phyloP scores from a whole-genome alignment of 1,140 invertebrate species.

The Leucophenga varia region DNA sequence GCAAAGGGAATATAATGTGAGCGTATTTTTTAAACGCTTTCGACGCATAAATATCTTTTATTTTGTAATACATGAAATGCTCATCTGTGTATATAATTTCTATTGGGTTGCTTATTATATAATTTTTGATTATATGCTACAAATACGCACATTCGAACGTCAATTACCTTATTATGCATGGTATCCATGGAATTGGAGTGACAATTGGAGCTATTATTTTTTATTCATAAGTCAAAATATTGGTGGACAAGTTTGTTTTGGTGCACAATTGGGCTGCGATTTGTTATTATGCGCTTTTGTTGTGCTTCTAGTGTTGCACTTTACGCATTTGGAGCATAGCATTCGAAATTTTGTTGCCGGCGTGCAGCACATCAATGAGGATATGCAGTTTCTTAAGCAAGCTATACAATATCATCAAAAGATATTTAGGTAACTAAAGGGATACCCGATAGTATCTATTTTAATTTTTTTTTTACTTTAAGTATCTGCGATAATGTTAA shows the following conservation, averaged over 20 bases:
- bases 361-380: not conserved
- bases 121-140: slow-evolving; percentile 35
- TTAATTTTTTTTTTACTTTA: slow-evolving; percentile 3
- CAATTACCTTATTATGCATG: slow-evolving; percentile 41
- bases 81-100: slow-evolving; percentile 45
- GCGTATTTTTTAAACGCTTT: slow-evolving; percentile 13
- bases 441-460: not conserved
- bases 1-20: slow-evolving; percentile 20
- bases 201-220: slow-evolving; percentile 32
- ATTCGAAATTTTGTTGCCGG: slow-evolving; percentile 25
- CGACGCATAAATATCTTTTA: slow-evolving; percentile 28
- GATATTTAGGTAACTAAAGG: slow-evolving; percentile 13
- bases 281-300: slow-evolving; percentile 38
- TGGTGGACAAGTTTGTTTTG: slow-evolving; percentile 32
- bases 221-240: slow-evolving; percentile 34
- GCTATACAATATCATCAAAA: slow-evolving; percentile 34
- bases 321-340: slow-evolving; percentile 15
- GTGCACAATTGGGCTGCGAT: slow-evolving; percentile 37
- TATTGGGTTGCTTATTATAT: slow-evolving; percentile 37
- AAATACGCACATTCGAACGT: slow-evolving; percentile 16
- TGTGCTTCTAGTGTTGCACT: slow-evolving; percentile 44
- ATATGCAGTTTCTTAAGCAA: slow-evolving; percentile 27
- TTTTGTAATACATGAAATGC: slow-evolving; percentile 28
- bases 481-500: slow-evolving; percentile 26
- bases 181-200: slow-evolving; percentile 41